phyloP scores from a whole-genome alignment of 1,140 invertebrate genomes.

The Leptinotarsa undecemlineata region DNA sequence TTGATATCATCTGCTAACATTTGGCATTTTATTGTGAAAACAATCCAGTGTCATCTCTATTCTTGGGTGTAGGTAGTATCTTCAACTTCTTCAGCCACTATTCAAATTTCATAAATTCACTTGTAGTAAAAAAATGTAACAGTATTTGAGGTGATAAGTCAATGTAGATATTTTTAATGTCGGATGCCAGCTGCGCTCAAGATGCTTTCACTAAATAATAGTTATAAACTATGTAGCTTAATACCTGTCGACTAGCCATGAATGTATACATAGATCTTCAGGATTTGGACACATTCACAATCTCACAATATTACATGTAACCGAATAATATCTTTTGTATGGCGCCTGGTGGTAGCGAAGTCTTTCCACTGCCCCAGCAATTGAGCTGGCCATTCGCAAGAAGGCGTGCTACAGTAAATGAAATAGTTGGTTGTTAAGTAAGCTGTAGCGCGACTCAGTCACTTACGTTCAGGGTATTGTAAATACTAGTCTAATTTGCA shows the following conservation, averaged over 20 bases:
- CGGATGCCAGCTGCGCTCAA: no score
- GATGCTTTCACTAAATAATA: no score
- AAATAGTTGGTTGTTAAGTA: background rate
- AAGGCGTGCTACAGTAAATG: constrained; percentile 27
- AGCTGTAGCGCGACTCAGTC: constrained; percentile 46
- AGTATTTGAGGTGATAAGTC: no score
- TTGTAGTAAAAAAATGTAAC: no score
- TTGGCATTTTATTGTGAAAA: no score
- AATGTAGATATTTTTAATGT: no score
- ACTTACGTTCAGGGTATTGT: constrained; percentile 56
- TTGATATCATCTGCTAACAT: no score
- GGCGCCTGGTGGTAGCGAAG: constrained; percentile 45
- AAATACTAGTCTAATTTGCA: constrained; percentile 56
- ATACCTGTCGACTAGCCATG: constrained; percentile 1
- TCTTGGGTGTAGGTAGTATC: no score
- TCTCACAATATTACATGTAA: constrained; percentile 44
- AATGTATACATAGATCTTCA: background rate
- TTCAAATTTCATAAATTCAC: no score
- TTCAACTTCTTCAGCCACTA: no score
- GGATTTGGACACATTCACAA: constrained; percentile 22
- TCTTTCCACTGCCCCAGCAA: constrained; percentile 38
- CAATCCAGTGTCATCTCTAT: no score
- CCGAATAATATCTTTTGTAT: constrained; percentile 48
- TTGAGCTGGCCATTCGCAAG: constrained; percentile 18
- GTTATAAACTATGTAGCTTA: no score